phyloP scores from a whole-genome alignment of 2,113 vertebrate species.

The Smithornis capensis region DNA sequence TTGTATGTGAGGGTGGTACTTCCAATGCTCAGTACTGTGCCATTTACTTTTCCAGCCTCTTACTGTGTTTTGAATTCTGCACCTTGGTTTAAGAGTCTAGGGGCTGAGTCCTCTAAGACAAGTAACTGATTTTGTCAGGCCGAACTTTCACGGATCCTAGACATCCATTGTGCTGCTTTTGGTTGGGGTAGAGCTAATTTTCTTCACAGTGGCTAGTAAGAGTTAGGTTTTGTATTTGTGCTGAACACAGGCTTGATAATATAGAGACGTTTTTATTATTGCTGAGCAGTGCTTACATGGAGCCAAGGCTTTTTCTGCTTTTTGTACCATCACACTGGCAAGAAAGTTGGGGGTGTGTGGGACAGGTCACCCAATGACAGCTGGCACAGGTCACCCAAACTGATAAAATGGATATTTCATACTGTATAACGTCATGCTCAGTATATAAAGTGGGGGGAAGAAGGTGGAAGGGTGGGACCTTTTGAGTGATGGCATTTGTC shows the following conservation, averaged over 20 bases:
- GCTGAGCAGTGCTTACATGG: neutral
- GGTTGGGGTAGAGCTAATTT: neutral
- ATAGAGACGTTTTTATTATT: neutral
- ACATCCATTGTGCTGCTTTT: neutral
- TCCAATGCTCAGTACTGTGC: accelerated
- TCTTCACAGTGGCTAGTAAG: neutral
- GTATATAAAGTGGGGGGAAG: neutral
- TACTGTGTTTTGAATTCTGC: neutral
- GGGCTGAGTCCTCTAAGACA: neutral
- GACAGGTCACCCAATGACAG: neutral
- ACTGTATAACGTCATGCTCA: neutral
- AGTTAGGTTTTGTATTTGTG: neutral
- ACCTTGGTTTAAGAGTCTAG: neutral
- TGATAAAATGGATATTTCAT: neutral
- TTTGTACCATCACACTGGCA: neutral
- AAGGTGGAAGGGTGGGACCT: neutral
- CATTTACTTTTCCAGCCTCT: neutral
- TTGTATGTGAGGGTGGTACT: neutral
- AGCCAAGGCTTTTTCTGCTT: neutral
- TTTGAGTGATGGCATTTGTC: neutral
- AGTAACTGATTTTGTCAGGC: neutral
- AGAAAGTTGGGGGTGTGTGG: neutral
- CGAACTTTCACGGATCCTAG: neutral
- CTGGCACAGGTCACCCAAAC: neutral
- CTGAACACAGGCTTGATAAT: neutral